Evolutionary conservation across 92 coral and sea anemone species (phyloP).

Genomic region (Zoanthus gigantus): DNA sequence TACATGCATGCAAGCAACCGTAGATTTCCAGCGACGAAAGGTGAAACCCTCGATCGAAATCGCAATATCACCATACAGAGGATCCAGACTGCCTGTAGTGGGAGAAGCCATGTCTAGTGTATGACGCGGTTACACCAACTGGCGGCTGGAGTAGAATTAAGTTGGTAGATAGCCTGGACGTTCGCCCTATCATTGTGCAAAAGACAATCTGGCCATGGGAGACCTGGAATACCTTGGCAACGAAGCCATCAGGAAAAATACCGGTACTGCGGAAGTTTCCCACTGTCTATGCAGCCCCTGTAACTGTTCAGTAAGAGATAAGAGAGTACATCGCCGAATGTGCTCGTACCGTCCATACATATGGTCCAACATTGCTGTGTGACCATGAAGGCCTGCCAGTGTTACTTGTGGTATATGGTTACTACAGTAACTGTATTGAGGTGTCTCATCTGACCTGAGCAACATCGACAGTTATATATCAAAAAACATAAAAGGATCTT

Average conservation of each 20-base stretch:
- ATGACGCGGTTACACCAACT: background rate
- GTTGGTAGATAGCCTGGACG: background rate
- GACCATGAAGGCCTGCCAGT: too few relatives aligned
- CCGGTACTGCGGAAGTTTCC: background rate
- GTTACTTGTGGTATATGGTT: too few relatives aligned
- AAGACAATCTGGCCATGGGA: background rate
- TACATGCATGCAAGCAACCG: background rate
- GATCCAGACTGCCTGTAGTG: background rate
- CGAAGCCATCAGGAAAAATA: background rate
- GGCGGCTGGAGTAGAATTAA: background rate
- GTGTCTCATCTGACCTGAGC: too few relatives aligned
- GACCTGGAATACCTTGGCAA: background rate
- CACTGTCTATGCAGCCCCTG: background rate
- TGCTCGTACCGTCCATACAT: too few relatives aligned
- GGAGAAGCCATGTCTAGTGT: background rate
- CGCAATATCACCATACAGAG: background rate
- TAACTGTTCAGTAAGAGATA: too few relatives aligned
- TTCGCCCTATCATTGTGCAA: background rate
- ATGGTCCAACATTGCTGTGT: too few relatives aligned
- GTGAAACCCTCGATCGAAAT: background rate
- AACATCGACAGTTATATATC: background rate
- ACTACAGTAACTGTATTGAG: too few relatives aligned
- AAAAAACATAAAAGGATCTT: too few relatives aligned
- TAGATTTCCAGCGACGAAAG: background rate
- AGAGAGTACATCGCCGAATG: too few relatives aligned